These are phyloP conservation scores for Pogonomyrmex barbatus DNA, from an alignment of 1,140 invertebrate species.

Conservation along the genomic window DNA sequence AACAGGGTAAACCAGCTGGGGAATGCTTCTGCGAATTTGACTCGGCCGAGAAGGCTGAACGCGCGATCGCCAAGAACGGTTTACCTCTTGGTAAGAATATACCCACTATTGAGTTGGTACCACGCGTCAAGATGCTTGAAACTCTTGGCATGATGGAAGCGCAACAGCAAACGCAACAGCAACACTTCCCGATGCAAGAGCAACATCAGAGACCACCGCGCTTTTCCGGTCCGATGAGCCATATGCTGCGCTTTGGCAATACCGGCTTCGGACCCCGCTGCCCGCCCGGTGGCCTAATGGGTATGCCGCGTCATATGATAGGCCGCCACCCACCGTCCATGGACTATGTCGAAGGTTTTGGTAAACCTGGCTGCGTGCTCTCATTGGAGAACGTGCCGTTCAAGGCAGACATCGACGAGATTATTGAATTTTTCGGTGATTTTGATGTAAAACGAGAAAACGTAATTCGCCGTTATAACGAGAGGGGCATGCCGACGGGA, in stretches of 20 bases:
- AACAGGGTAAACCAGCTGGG: constrained; percentile 90
- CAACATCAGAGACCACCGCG: constrained; percentile 74
- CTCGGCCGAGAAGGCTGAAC: constrained; percentile 89
- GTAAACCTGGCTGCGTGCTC: constrained; percentile 93
- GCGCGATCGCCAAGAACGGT: constrained; percentile 91
- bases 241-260: constrained; percentile 79
- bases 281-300: constrained; percentile 82
- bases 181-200: constrained; percentile 77
- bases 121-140: constrained; percentile 88
- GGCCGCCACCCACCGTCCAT: constrained; percentile 77
- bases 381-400: constrained; percentile 95
- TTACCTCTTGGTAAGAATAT: constrained; percentile 88
- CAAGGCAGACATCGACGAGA: constrained; percentile 94
- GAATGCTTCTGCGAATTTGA: constrained; percentile 95
- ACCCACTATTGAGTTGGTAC: constrained; percentile 89
- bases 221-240: constrained; percentile 78
- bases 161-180: constrained; percentile 73
- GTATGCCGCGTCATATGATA: constrained; percentile 81
- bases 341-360: constrained; percentile 88
- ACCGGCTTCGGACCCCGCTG: constrained; percentile 80
- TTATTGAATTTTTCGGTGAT: constrained; percentile 93
- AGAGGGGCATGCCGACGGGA: constrained; percentile 94
- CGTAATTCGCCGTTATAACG: constrained; percentile 93
- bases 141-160: constrained; percentile 81
- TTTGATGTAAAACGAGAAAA: constrained; percentile 91